Evolutionary conservation across 2,888 invertebrate species (phyloP).

Genomic region (Melanotus villosus): DNA sequence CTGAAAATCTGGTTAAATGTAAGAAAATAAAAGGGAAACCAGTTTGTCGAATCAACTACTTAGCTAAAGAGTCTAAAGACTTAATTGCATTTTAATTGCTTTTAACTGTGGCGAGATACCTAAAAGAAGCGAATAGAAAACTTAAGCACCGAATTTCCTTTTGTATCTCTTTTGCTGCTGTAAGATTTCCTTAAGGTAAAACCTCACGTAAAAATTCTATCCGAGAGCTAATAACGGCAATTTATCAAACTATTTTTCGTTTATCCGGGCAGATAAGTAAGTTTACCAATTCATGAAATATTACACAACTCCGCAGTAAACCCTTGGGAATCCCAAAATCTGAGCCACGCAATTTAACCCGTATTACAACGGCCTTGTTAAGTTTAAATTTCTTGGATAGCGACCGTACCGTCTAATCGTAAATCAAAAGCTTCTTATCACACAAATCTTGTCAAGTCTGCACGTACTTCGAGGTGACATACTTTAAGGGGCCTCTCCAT

Average conservation of each 20-base stretch:
- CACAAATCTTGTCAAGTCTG: slow-evolving; percentile 42
- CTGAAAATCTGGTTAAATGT: too few species aligned
- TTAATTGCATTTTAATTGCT: too few species aligned
- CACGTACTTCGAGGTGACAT: slow-evolving; percentile 36
- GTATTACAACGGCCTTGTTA: slow-evolving; percentile 23
- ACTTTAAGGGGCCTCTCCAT: slow-evolving; percentile 37
- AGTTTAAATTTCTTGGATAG: slow-evolving; percentile 26
- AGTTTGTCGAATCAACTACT: too few species aligned
- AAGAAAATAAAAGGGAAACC: too few species aligned
- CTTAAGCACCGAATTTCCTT: too few species aligned
- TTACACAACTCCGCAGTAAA: slow-evolving; percentile 47
- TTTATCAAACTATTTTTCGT: slow-evolving; percentile 12
- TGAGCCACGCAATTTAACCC: slow-evolving; percentile 11
- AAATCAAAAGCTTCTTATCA: slow-evolving; percentile 37
- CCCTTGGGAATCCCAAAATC: slow-evolving; percentile 20
- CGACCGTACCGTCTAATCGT: slow-evolving; percentile 33
- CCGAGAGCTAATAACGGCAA: slow-evolving; percentile 13
- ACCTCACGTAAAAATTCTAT: too few species aligned
- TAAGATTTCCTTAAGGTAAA: too few species aligned
- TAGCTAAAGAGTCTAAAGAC: too few species aligned
- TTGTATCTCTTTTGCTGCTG: too few species aligned
- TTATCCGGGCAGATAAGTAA: slow-evolving; percentile 26
- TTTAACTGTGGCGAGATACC: too few species aligned
- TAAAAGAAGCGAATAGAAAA: too few species aligned
- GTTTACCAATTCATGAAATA: slow-evolving; percentile 51